These are phyloP conservation scores for Cacoxenus indagator DNA, from an alignment of 2,888 invertebrate genomes.

Conservation along the genomic window DNA sequence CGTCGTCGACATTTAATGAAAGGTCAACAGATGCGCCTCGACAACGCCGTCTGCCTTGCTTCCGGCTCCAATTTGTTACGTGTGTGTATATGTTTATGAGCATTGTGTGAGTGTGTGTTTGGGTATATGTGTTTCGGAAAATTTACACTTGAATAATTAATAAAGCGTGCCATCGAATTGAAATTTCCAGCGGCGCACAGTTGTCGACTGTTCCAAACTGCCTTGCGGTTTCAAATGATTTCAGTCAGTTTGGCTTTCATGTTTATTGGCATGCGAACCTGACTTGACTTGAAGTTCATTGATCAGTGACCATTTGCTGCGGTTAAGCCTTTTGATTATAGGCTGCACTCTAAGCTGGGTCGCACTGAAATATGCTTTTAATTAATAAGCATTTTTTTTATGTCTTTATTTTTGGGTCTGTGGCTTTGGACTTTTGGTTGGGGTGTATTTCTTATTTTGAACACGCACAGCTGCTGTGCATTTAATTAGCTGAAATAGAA, in stretches of 20 bases:
- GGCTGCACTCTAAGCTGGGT: constrained; percentile 10
- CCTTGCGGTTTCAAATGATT: constrained; percentile 9
- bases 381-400: constrained; percentile 3
- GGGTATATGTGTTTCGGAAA: constrained; percentile 51
- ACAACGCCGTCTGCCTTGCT: background rate
- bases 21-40: background rate
- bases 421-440: background rate
- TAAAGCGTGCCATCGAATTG: constrained; percentile 42
- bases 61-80: constrained; percentile 44
- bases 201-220: background rate
- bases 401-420: background rate
- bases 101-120: background rate
- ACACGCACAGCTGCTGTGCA: background rate
- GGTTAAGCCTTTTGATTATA: background rate
- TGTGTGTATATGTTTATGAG: constrained; percentile 38
- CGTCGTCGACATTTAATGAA: constrained; percentile 9
- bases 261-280: constrained; percentile 14
- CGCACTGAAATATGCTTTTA: constrained; percentile 17
- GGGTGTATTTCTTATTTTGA: background rate
- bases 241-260: constrained; percentile 7
- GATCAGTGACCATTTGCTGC: constrained; percentile 11
- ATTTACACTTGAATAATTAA: constrained; percentile 66
- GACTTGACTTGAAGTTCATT: background rate
- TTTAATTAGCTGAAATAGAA: constrained; percentile 15
- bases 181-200: constrained; percentile 30